phyloP scores from a whole-genome alignment of 2,888 invertebrate species.

The Notocelia uddmanniana region DNA sequence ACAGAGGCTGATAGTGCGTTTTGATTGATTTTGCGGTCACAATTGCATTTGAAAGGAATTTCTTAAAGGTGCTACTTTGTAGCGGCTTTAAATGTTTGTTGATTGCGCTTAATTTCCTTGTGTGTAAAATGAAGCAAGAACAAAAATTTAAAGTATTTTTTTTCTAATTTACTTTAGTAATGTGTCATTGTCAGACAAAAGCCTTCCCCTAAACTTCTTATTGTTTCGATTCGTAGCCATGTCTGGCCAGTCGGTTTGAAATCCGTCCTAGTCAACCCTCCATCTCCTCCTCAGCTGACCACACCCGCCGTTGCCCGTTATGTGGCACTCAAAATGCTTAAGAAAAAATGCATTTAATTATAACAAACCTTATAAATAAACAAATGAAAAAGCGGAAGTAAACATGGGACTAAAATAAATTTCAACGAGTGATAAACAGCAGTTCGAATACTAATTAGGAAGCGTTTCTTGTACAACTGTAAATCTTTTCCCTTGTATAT shows the following conservation, averaged over 20 bases:
- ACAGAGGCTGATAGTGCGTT: background rate
- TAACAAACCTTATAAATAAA: background rate
- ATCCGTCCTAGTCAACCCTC: too few relatives aligned
- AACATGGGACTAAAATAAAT: constrained; percentile 3
- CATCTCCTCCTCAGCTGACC: too few relatives aligned
- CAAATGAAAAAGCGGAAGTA: background rate
- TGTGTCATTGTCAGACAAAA: too few relatives aligned
- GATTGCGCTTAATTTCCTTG: constrained; percentile 24
- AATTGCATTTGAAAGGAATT: constrained; percentile 34
- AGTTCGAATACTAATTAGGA: constrained; percentile 7
- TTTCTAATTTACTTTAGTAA: too few relatives aligned
- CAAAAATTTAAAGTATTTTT: background rate
- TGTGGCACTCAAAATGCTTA: background rate
- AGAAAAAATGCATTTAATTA: background rate
- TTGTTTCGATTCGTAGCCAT: too few relatives aligned
- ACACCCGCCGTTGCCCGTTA: too few relatives aligned
- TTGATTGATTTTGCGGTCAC: constrained; percentile 7
- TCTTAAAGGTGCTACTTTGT: constrained; percentile 27
- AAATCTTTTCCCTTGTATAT: constrained; percentile 6
- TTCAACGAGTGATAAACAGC: background rate
- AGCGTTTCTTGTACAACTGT: constrained; percentile 1
- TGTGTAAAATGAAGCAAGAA: constrained; percentile 10
- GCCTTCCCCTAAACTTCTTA: too few relatives aligned
- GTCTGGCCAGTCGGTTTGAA: too few relatives aligned
- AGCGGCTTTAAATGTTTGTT: constrained; percentile 4